Conservation (phyloP, 2,113 vertebrate species). For the Rana temporaria region DNA sequence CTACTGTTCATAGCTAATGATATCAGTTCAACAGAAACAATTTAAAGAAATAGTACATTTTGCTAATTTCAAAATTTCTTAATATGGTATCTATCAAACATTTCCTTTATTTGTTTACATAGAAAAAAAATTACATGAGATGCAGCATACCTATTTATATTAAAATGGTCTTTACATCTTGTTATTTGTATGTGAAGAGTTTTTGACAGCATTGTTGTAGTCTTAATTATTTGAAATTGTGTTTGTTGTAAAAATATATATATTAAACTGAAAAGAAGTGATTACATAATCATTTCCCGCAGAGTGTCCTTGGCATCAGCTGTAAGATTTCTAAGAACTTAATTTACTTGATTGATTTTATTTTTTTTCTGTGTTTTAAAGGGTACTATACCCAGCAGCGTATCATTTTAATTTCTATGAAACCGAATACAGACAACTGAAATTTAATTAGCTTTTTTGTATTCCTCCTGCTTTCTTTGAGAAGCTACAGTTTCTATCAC, state of each 20-base stretch:
- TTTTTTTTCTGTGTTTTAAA: slow-evolving; percentile 65
- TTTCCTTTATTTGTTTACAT: too few species aligned
- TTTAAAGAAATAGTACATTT: too few species aligned
- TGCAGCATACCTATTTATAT: too few species aligned
- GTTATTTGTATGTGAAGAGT: slow-evolving; percentile 43
- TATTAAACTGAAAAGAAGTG: slow-evolving; percentile 56
- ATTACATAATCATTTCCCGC: slow-evolving; percentile 61
- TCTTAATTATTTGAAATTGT: slow-evolving; percentile 62
- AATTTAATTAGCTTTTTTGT: slow-evolving; percentile 61
- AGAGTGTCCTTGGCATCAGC: slow-evolving; percentile 61
- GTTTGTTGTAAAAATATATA: slow-evolving; percentile 58
- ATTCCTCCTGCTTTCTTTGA: slow-evolving; percentile 52
- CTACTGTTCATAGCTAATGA: too few species aligned
- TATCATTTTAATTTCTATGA: slow-evolving; percentile 63
- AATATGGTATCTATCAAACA: too few species aligned
- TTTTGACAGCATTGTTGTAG: slow-evolving; percentile 59
- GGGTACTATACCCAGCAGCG: slow-evolving; percentile 60
- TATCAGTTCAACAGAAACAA: too few species aligned
- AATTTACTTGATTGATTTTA: slow-evolving; percentile 67
- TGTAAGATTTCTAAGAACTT: slow-evolving; percentile 63
- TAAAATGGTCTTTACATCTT: neutral
- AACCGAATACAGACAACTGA: slow-evolving; percentile 62
- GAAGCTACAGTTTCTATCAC: neutral
- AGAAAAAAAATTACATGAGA: too few species aligned
- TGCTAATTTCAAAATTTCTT: too few species aligned